A percentile compares a stretch with the other conserved stretches of the same genome.
Evolutionary conservation across 2,888 invertebrate species (phyloP).

Genomic region (Lycocerus yunnanus): DNA sequence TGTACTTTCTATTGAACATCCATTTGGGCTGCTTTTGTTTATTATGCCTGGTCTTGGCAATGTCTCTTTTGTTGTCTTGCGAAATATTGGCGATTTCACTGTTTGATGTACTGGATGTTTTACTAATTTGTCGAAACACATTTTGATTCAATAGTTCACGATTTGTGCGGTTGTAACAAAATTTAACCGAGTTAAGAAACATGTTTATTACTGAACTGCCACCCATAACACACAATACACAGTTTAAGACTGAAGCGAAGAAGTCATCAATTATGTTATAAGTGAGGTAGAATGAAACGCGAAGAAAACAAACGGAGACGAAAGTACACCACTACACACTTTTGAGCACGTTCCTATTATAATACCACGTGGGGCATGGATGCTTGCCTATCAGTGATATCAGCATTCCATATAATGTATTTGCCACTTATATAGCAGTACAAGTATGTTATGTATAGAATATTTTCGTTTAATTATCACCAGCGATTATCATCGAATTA

Average conservation of each 20-base stretch:
- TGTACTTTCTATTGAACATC: slow-evolving; percentile 49
- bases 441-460: background rate
- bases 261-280: slow-evolving; percentile 40
- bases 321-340: slow-evolving; percentile 8
- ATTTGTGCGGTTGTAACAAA: slow-evolving; percentile 30
- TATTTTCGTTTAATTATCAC: background rate
- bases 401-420: background rate
- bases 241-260: slow-evolving; percentile 33
- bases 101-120: slow-evolving; percentile 64
- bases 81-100: slow-evolving; percentile 59
- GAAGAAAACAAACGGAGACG: slow-evolving; percentile 46
- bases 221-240: background rate
- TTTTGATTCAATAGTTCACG: slow-evolving; percentile 39
- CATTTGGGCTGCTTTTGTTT: slow-evolving; percentile 40
- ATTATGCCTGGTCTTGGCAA: slow-evolving; percentile 51
- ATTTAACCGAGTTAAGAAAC: slow-evolving; percentile 23
- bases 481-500: background rate
- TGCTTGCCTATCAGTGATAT: slow-evolving; percentile 15
- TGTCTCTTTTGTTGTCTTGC: slow-evolving; percentile 37
- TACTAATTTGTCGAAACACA: slow-evolving; percentile 57
- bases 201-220: slow-evolving; percentile 5
- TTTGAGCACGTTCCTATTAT: slow-evolving; percentile 2
- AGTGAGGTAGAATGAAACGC: slow-evolving; percentile 44
- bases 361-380: slow-evolving; percentile 30
- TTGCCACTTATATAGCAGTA: background rate